Evolutionary conservation across 2,797 vertebrate genomes (phyloP).

Genomic region (Lacerta bilineata): DNA sequence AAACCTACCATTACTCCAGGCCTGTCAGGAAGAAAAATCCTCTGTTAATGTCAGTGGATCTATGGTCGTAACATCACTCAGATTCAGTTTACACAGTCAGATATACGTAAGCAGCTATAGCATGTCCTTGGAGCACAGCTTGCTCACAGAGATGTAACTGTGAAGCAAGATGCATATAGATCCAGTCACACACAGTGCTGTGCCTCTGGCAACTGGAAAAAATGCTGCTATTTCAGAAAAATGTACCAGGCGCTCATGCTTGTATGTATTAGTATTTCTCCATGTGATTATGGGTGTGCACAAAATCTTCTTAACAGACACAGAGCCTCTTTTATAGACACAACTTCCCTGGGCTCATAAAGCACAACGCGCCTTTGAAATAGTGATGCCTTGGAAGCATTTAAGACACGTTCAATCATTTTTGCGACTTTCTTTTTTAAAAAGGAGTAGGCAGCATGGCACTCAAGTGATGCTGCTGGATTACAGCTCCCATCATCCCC

Average conservation of each 20-base stretch:
- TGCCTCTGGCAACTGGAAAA: neutral
- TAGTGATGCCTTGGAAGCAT: fast-evolving
- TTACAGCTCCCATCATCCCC: no score
- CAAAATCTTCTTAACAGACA: neutral
- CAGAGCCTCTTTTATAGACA: neutral
- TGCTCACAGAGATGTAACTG: neutral
- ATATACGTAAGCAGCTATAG: neutral
- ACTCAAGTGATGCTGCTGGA: no score
- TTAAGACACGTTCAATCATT: neutral
- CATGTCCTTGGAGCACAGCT: neutral
- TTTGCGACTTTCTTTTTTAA: constrained; percentile 21
- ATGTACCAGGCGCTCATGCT: neutral
- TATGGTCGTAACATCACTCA: neutral
- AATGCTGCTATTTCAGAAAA: neutral
- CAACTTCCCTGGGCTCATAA: neutral
- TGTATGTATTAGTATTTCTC: neutral
- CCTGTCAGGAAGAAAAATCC: neutral
- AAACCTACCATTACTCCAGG: no score
- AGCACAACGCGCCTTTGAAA: neutral
- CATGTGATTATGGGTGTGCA: no score
- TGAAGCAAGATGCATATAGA: neutral
- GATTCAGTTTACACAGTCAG: neutral
- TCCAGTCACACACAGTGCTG: no score
- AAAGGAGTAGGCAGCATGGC: neutral
- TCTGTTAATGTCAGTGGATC: neutral